Base-by-base conservation (phyloP, 2,113 vertebrate genomes). In the Mola mola region DNA sequence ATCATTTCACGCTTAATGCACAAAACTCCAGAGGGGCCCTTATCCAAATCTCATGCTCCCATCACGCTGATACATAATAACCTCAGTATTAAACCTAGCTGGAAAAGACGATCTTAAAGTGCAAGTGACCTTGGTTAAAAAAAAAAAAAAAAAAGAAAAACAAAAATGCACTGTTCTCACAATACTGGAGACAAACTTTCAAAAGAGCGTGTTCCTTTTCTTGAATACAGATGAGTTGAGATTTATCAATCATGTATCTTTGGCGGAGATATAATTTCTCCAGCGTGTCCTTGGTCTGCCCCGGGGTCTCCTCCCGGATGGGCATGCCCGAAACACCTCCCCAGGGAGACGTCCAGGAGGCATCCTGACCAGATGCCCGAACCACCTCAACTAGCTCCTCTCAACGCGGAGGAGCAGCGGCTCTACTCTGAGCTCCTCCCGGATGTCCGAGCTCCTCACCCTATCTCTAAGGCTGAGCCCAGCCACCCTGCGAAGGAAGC, bases 171-270 rank as follows among this genome's bases (percentile, higher is more conserved):
- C 34, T 43, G 41, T 63, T 66, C 66, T 21, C 36, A 62, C 49
- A 58, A 41, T 28, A 75, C 70, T 79, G 25, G 31, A 57, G 51
- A 62, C 61, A 31, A 61, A 60, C 11, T 51, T 73, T 43, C 59
- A 44, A 53, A n/a, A n/a, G 31, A 43, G 17, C 19, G 22, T 53
- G 24, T 42, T 50, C 65, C 55, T 56, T 65, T 61, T 67, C n/a
- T 20, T 43, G 76, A 88, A 82, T 84, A 74, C 40, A 78, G 76
- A 80, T 76, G 29, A 73, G 46, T 67, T 22, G 50, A 56, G 33
- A 64, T 81, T 72, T 58, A 57, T 71, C 41, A 59, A 47, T 53
- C 36, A 33, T 61, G 29, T 51, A 47, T 42, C 40, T 38, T 71
- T 73, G 67, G 71, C 67, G 51, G 38, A n/a, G n/a, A n/a, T n/a